Base-by-base conservation (phyloP, 2,797 vertebrate genomes). In the Cynopterus sphinx region DNA sequence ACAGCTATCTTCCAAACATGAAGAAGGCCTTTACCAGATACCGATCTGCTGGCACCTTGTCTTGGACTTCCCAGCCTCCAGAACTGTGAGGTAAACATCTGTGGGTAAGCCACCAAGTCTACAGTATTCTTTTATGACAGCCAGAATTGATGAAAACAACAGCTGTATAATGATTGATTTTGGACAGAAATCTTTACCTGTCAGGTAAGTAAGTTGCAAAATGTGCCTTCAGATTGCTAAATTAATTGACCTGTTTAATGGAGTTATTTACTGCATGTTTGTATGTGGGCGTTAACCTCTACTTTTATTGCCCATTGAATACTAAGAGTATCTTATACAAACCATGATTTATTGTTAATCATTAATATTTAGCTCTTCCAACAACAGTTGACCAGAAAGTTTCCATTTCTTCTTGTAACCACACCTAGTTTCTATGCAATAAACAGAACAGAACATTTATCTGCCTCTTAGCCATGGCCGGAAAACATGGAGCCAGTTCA, bases 131-230 rank as follows among this genome's bases (percentile, higher is more conserved):
- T 5, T 87, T 59, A 74, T 2, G 51, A 49, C 39, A 81, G 11
- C 36, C 19, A 53, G n/a, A 85, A 87, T 33, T 63, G 59, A 65
- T 15, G 12, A 65, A 67, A 71, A 19, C 6, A 53, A 10, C 46
- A 46, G 43, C 28, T 84, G 1, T 77, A 17, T 10, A 26, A 5
- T 51, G 53, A 74, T 43, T 68, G 61, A 33, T 87, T 90, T 59
- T n/a, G 46, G n/a, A 63, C 51, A 92, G 31, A 95, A 83, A 83
- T 84, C 28, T 85, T 88, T 65, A 79, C 46, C 46, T 85, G 61
- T 81, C 68, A 86, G 49, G 49, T 73, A 31, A 86, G 9, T 43
- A 75, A 74, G 13, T 49, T 81, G 31, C 39, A 78, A 84, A 87
- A 55, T 41, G 19, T 70, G 10, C n/a, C 86, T 87, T 88, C 33